Evolutionary conservation across 2,888 invertebrate species (phyloP), one percentile per base, ranked within the genome.

Genomic region (Eubasilissa splendida): DNA sequence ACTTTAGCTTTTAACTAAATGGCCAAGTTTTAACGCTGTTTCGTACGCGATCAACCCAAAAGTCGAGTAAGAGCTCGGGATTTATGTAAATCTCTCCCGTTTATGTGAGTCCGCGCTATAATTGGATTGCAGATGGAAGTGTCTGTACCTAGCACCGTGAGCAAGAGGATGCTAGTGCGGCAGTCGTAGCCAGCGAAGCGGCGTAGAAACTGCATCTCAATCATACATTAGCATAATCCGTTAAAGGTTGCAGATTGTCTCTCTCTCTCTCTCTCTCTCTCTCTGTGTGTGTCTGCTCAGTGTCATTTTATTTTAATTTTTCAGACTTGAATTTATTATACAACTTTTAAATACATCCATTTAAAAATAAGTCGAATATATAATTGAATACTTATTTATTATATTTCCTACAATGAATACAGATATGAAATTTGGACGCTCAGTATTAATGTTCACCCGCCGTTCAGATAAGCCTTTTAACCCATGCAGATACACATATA

Each of bases 91-190:
- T 63, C 60, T 63, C 63, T 31, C 33, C 59, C 53, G 54, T 71
- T 71, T 33, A 78, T 76, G 71, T 77, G 53, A 78, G 80, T 75
- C 80, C 52, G 63, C 70, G 53, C 54, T 66, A 53, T 82, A 82
- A 82, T 82, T 82, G 80, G 80, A 80, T 82, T 77, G 80, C 80
- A 82, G 76, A 80, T 74, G 77, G 80, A 78, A 76, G 80, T 63
- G 33, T 52, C 71, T 42, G 52, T 50, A 5, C 10, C 68, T 7
- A 12, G 10, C 12, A 14, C 52, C 54, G 31, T 8, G n/a, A 42
- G 56, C 56, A 22, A 22, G 22, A 22, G 22, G 22, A 22, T 60
- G 60, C 50, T 33, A 31, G 42, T 58, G 12, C 14, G 58, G 52
- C 65, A 53, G 52, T 31, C 53, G 31, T 22, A n/a, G 63, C 54